These are phyloP conservation scores for Steromphala cineraria DNA, from an alignment of 2,888 invertebrate species.

Conservation along the genomic window DNA sequence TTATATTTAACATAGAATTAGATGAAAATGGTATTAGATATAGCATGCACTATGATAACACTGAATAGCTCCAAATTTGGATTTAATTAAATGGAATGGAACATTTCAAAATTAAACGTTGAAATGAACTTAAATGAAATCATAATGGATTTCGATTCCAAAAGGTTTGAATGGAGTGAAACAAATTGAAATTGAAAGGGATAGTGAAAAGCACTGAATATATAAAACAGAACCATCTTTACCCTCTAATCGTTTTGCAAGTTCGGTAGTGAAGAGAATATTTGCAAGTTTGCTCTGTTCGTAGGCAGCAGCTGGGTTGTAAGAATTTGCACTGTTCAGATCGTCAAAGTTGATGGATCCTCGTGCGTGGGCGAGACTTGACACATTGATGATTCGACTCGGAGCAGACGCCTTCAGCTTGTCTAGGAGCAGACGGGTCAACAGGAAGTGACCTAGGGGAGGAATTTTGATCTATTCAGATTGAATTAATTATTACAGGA, in stretches of 20 bases:
- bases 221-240: neutral
- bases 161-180: too few relatives aligned
- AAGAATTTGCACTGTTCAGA: constrained; percentile 64
- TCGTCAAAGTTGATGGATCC: constrained; percentile 72
- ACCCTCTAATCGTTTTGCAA: constrained; percentile 68
- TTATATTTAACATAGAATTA: neutral
- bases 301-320: constrained; percentile 64
- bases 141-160: too few relatives aligned
- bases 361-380: constrained; percentile 60
- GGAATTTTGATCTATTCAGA: neutral
- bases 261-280: constrained; percentile 66
- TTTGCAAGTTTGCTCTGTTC: constrained; percentile 72
- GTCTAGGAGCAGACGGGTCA: constrained; percentile 72
- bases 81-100: too few relatives aligned
- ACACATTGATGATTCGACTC: constrained; percentile 71
- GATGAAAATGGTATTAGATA: neutral
- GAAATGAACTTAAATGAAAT: too few relatives aligned
- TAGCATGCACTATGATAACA: too few relatives aligned
- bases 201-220: too few relatives aligned
- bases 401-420: constrained; percentile 67
- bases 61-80: too few relatives aligned
- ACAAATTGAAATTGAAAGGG: too few relatives aligned
- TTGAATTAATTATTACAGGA: too few relatives aligned
- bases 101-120: too few relatives aligned
- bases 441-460: constrained; percentile 70